phyloP scores from a whole-genome alignment of 2,888 invertebrate species.

The Brachycybe producta region DNA sequence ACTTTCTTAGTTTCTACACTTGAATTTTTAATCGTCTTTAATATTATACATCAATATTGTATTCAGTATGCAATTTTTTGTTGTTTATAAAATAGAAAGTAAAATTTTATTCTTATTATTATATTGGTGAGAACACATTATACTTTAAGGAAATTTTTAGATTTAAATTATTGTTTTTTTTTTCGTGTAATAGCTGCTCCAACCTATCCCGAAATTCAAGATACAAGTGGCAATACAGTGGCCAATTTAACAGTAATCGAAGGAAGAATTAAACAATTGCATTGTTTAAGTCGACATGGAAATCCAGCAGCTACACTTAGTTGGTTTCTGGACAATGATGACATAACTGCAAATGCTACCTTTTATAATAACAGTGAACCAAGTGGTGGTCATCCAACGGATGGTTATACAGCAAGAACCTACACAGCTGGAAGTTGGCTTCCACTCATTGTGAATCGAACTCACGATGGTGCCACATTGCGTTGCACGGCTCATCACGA shows the following conservation, averaged over 20 bases:
- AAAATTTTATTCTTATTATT: not conserved
- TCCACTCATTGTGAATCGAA: slow-evolving; percentile 1
- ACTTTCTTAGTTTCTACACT: no score
- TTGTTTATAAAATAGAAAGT: not conserved
- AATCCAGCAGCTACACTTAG: slow-evolving; percentile 8
- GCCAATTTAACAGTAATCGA: slow-evolving; percentile 3
- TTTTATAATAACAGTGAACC: slow-evolving; percentile 14
- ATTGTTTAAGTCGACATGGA: slow-evolving; percentile 13
- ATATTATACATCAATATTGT: no score
- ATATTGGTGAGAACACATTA: not conserved
- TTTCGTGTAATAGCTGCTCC: slow-evolving; percentile 8
- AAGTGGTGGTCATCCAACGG: not conserved
- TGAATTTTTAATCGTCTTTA: no score
- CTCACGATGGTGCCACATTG: not conserved
- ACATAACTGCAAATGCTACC: slow-evolving; percentile 3
- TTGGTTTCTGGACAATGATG: slow-evolving; percentile 5
- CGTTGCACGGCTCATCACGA: not conserved
- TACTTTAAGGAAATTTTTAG: no score
- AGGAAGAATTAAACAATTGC: slow-evolving; percentile 4
- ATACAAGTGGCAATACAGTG: slow-evolving; percentile 2
- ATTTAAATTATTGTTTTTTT: not conserved
- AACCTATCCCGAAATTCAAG: slow-evolving; percentile 14
- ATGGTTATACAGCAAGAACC: not conserved
- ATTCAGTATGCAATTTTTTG: no score
- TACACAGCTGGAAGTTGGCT: slow-evolving; percentile 15